phyloP scores from a whole-genome alignment of 2,113 vertebrate genomes.

The Haliaeetus leucogaster region DNA sequence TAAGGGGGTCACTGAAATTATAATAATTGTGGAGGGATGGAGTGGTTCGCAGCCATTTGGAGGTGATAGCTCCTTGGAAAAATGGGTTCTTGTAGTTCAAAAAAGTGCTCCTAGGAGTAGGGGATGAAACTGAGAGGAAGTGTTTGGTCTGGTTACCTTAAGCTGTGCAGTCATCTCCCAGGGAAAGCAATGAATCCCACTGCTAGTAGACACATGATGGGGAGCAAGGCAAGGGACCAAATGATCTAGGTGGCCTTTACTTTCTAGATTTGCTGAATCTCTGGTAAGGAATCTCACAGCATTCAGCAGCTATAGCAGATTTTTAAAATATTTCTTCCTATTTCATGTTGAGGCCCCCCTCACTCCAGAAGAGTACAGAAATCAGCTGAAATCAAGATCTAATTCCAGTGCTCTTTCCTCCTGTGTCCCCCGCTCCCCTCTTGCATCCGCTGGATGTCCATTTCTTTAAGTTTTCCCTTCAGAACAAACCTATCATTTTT shows the following conservation, averaged over 20 bases:
- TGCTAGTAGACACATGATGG: rapidly evolving
- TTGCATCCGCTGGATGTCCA: slow-evolving; percentile 66
- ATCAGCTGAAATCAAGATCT: slow-evolving; percentile 46
- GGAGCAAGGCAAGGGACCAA: not conserved
- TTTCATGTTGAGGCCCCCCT: not conserved
- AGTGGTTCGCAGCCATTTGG: not conserved
- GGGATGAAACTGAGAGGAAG: not conserved
- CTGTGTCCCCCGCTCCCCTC: slow-evolving; percentile 38
- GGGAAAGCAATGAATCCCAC: not conserved
- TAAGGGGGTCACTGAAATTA: not conserved
- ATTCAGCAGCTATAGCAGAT: not conserved
- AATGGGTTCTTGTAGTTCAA: not conserved
- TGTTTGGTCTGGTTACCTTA: not conserved
- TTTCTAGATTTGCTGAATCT: not conserved
- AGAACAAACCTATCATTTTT: slow-evolving; percentile 84
- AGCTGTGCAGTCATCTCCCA: not conserved
- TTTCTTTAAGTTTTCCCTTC: slow-evolving; percentile 78
- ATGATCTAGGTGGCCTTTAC: not conserved
- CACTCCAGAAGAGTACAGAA: not conserved
- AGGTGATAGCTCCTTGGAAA: not conserved
- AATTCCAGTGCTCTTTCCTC: slow-evolving; percentile 42
- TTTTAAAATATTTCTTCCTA: not conserved
- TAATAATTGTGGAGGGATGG: not conserved
- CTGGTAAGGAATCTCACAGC: not conserved
- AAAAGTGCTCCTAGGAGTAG: not conserved